Evolutionary conservation across 2,113 vertebrate species (phyloP).

Genomic region (Stercorarius parasiticus): DNA sequence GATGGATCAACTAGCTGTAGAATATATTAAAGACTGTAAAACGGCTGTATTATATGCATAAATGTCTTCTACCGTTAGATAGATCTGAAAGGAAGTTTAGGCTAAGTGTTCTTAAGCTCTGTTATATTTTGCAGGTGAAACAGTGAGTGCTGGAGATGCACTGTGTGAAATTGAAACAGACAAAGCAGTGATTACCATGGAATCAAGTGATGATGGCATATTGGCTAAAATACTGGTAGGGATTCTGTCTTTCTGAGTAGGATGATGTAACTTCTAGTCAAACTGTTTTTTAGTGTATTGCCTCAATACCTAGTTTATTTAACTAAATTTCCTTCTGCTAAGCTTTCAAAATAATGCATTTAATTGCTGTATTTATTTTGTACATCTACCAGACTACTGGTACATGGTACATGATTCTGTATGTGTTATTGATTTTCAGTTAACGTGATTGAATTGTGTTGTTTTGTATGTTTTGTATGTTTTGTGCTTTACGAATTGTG

Average conservation of each 20-base stretch:
- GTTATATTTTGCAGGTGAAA: slow-evolving; percentile 83
- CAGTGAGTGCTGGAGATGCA: slow-evolving; percentile 87
- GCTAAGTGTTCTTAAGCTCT: not conserved
- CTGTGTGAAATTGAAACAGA: slow-evolving; percentile 97
- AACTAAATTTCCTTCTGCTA: not conserved
- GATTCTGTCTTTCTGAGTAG: not conserved
- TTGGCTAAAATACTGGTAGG: slow-evolving; percentile 96
- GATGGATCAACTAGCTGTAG: not conserved
- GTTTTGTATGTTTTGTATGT: not conserved
- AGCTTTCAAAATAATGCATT: not conserved
- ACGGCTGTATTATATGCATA: not conserved
- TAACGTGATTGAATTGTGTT: not conserved
- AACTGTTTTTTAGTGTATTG: not conserved
- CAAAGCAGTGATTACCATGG: slow-evolving; percentile 94
- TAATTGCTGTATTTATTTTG: not conserved
- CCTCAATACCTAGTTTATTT: not conserved
- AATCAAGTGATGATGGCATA: slow-evolving; percentile 91
- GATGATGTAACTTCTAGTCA: not conserved
- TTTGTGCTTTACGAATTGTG: not conserved
- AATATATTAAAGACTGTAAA: not conserved
- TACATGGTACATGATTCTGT: not conserved
- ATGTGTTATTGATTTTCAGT: not conserved
- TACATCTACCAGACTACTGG: not conserved
- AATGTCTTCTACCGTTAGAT: not conserved
- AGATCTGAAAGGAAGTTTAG: not conserved